Evolutionary conservation across 2,797 vertebrate species (phyloP).

Genomic region (Gorsachius magnificus): DNA sequence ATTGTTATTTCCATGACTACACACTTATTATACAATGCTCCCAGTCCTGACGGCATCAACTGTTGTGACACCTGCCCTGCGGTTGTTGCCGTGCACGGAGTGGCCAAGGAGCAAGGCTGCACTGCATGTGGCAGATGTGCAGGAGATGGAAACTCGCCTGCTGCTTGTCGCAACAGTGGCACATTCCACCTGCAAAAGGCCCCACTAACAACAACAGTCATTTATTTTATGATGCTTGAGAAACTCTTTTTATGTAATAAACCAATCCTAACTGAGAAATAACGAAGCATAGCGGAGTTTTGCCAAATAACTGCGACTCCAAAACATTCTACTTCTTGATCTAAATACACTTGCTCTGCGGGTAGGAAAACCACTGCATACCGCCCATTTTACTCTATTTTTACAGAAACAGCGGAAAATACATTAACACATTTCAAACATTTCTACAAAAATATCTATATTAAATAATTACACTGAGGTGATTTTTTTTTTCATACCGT

Average conservation of each 20-base stretch:
- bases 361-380: neutral
- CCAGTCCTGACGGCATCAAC: neutral
- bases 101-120: neutral
- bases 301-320: neutral
- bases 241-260: neutral
- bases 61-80: neutral
- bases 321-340: neutral
- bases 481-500: neutral
- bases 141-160: neutral
- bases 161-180: neutral
- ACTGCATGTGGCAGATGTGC: accelerated
- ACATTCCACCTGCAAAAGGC: neutral
- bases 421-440: neutral
- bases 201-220: neutral
- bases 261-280: slow-evolving; percentile 24
- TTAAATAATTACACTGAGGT: neutral
- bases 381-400: neutral
- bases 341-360: neutral
- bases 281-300: neutral
- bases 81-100: accelerated
- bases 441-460: neutral
- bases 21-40: neutral
- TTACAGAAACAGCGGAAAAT: neutral
- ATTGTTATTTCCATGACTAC: neutral
- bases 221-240: neutral